phyloP scores from a whole-genome alignment of 2,888 invertebrate species.

The Agrochola circellaris region DNA sequence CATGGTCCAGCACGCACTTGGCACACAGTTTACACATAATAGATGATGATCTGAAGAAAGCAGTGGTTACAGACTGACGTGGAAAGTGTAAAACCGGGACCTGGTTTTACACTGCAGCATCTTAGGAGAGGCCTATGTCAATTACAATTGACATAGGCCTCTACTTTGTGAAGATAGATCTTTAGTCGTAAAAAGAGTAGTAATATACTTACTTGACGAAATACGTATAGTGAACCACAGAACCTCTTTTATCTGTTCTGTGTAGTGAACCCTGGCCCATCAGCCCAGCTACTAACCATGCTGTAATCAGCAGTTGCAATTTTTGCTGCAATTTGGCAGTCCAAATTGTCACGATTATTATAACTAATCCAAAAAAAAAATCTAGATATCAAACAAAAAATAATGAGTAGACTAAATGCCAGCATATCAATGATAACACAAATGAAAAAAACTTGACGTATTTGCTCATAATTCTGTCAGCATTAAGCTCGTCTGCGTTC shows the following conservation, averaged over 20 bases:
- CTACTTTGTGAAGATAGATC: background rate
- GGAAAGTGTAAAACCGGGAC: background rate
- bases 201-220: background rate
- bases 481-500: conserved; percentile 39
- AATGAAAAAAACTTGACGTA: background rate
- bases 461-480: conserved; percentile 7
- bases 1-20: too few relatives aligned
- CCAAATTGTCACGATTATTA: too few relatives aligned
- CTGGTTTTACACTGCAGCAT: too few relatives aligned
- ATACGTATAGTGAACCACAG: background rate
- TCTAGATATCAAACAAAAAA: too few relatives aligned
- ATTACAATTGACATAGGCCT: too few relatives aligned
- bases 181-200: background rate
- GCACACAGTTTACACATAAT: background rate
- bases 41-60: background rate
- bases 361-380: too few relatives aligned
- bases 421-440: background rate
- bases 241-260: too few relatives aligned
- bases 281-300: background rate
- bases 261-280: background rate
- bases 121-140: background rate
- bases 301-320: too few relatives aligned
- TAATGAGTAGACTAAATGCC: background rate
- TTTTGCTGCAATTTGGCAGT: too few relatives aligned
- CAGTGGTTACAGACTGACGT: background rate